Evolutionary conservation across 2,888 invertebrate genomes (phyloP).

Genomic region (Hybos culiciformis): DNA sequence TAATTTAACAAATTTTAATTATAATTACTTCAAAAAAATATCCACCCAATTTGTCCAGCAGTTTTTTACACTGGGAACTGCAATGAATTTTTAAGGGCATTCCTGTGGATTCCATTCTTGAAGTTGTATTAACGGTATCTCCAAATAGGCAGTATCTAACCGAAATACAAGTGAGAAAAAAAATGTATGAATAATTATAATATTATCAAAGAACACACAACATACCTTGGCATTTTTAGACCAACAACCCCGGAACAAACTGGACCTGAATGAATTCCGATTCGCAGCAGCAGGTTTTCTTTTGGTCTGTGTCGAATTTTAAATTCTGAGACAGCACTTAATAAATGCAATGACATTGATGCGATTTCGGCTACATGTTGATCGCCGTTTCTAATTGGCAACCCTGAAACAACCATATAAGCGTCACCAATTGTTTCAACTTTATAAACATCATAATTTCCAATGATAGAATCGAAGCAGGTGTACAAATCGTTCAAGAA

Average conservation of each 20-base stretch:
- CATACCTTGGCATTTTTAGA: conserved; percentile 82
- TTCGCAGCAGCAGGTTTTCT: conserved; percentile 70
- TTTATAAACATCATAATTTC: conserved; percentile 86
- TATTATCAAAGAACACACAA: too few species aligned
- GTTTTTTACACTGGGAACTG: conserved; percentile 53
- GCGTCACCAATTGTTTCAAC: conserved; percentile 87
- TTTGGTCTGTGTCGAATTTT: conserved; percentile 75
- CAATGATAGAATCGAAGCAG: conserved; percentile 86
- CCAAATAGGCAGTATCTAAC: conserved; percentile 89
- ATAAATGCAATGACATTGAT: conserved; percentile 77
- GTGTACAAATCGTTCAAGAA: conserved; percentile 90
- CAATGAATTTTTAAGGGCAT: conserved; percentile 74
- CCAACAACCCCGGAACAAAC: conserved; percentile 90
- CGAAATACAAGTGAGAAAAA: too few species aligned
- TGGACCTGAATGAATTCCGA: conserved; percentile 85
- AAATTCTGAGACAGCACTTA: conserved; percentile 73
- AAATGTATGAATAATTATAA: too few species aligned
- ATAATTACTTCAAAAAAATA: conserved; percentile 40
- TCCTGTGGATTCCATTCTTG: conserved; percentile 76
- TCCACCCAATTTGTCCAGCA: conserved; percentile 59
- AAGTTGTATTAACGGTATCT: conserved; percentile 85
- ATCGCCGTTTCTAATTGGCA: conserved; percentile 78
- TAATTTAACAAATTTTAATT: not conserved
- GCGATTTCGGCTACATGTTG: conserved; percentile 88
- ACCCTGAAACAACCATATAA: conserved; percentile 83